Evolutionary conservation across 2,113 vertebrate genomes (phyloP), one percentile per base, ranked within the genome.

Genomic region (Lepidothrix coronata): DNA sequence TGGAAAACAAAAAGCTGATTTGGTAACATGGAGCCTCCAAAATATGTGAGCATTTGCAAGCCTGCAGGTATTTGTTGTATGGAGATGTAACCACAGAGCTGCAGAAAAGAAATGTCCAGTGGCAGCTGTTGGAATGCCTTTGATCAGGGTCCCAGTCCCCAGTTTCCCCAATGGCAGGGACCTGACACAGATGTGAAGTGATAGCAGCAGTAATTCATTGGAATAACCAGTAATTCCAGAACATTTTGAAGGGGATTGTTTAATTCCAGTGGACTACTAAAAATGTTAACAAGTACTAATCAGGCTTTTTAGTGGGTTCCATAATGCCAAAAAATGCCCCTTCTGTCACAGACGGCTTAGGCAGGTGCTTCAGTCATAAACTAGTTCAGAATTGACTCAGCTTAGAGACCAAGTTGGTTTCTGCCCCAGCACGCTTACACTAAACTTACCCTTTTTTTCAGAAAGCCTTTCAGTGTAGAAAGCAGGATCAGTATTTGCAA

Each of bases 201-300:
- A 96, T 95, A 96, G 96, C 94, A 91, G 66, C 89, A 93, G 85
- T 97, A 96, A 91, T 89, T 93, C 33, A 57, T 76, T n/a, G 73
- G 94, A 97, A 75, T 87, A 97, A 97, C 95, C 74, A 71, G 82
- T 58, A 78, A 65, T 27, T 82, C 89, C 65, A 91, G 96, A 93
- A 75, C 66, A 46, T 83, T 79, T 37, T 89, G 62, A 95, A 95
- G 73, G 76, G 49, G 54, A 35, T 93, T 91, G 83, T 97, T 96
- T 91, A 44, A 46, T 96, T 94, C 96, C 37, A n/a, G 46, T 88
- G 35, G 39, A 82, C 54, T 75, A 39, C 28, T 88, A 25, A 77
- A 91, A 87, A 48, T 14, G 12, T 92, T 78, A 75, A 46, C 6
- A 31, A 72, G 30, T 55, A 41, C 30, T 71, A 23, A 49, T 35